Conservation (phyloP, 2,797 vertebrate species). For the Naso thynnoides region DNA sequence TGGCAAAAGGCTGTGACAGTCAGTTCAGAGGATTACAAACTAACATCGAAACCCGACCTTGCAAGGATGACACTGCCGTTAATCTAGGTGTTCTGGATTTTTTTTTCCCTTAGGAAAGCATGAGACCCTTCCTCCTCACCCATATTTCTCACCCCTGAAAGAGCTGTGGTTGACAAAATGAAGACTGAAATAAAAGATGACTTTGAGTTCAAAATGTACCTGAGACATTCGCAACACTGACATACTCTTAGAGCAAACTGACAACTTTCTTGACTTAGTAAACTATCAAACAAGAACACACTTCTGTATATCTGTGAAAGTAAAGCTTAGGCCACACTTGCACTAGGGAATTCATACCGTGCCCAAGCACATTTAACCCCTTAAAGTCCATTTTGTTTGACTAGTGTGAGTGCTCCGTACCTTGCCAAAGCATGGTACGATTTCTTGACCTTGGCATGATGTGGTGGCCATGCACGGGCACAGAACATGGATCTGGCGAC, state of each 20-base stretch:
- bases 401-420: no score
- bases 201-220: constrained; percentile 15
- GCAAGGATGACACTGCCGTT: constrained; percentile 55
- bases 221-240: constrained; percentile 9
- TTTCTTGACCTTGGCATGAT: no score
- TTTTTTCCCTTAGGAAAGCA: constrained; percentile 8
- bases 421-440: no score
- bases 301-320: background rate
- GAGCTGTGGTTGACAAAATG: constrained; percentile 19
- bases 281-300: no score
- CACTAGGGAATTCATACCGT: no score
- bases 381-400: no score
- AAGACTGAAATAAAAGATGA: constrained; percentile 2
- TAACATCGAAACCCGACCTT: constrained; percentile 60
- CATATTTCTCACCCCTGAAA: constrained; percentile 27
- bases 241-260: background rate
- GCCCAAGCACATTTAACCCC: no score
- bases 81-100: constrained; percentile 43
- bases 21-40: constrained; percentile 55
- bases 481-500: no score
- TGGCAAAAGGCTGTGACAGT: constrained; percentile 53
- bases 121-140: background rate
- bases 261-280: background rate
- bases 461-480: no score
- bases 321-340: background rate